Base-by-base conservation (phyloP, 2,888 invertebrate genomes). In the Tachina lurida region DNA sequence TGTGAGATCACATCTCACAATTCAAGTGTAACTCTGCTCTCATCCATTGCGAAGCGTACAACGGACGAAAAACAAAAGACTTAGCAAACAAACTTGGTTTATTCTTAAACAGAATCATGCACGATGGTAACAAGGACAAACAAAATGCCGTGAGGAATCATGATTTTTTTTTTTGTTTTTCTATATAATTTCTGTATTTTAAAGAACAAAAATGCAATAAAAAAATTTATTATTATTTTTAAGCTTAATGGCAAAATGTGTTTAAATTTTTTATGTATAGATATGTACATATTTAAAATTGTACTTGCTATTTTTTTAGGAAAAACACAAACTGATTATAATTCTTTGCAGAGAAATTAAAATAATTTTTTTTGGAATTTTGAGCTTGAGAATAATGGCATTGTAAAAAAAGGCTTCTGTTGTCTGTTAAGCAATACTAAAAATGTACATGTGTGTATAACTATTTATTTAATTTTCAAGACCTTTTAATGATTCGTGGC, bases 81-180 rank as follows among this genome's bases (percentile, higher is more conserved):
- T 81, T 84, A 52, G 60, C 73, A 67, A 77, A 52, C 22, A 76
- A 80, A 80, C 81, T 74, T 81, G 60, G 62, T 68, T 19, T 31
- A 31, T 7, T 52, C 19, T 31, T n/a, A 63, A 54, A 52, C 49
- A 63, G 71, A 79, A 71, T 19, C 62, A 41, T 19, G 19, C 62
- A 62, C 22, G 41, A 63, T 49, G 62, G 19, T n/a, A 75, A 85
- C 81, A 85, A 85, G 78, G 77, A 85, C 84, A 75, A 49, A 75
- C 43, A 81, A 77, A 77, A 67, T 54, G 84, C 84, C 80, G 73
- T 81, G 81, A 84, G 84, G 76, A 84, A 63, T 81, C 77, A 84
- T 62, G 58, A 22, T 81, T 56, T 56, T 15, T 67, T 31, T 17
- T 2, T 43, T 31, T 0, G 12, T 39, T 39, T 19, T 17, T 54